These are phyloP conservation scores for Rhamphomyia laevipes DNA, from an alignment of 2,888 invertebrate species.

Conservation along the genomic window DNA sequence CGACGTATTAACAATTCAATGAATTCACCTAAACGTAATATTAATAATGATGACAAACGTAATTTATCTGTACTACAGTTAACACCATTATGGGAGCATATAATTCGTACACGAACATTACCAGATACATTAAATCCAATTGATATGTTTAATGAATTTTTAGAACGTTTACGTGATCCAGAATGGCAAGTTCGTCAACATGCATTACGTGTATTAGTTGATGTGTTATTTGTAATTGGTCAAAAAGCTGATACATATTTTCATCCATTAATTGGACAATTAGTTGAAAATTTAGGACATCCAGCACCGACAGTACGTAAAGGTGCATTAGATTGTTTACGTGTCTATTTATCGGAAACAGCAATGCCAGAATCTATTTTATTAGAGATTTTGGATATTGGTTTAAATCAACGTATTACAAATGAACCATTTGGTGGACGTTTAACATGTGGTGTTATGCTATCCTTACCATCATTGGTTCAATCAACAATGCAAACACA, in stretches of 20 bases:
- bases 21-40: conserved; percentile 7
- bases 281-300: conserved; percentile 69
- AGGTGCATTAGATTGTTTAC: conserved; percentile 63
- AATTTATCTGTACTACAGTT: conserved; percentile 38
- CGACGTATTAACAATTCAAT: neutral
- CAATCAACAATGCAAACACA: conserved; percentile 42
- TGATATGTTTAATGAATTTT: conserved; percentile 57
- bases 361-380: conserved; percentile 55
- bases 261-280: conserved; percentile 48
- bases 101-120: conserved; percentile 58
- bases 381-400: conserved; percentile 50
- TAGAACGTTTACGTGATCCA: conserved; percentile 60
- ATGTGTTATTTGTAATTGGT: conserved; percentile 63
- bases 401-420: conserved; percentile 41
- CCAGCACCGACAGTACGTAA: conserved; percentile 69
- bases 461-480: conserved; percentile 51
- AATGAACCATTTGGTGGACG: conserved; percentile 45
- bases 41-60: conserved; percentile 5
- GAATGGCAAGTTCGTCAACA: conserved; percentile 79
- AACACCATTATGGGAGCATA: conserved; percentile 71
- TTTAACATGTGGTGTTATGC: conserved; percentile 51
- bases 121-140: conserved; percentile 55
- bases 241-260: conserved; percentile 57
- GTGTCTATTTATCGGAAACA: conserved; percentile 59
- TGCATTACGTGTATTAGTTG: conserved; percentile 65